Percentiles rank a stretch among this genome's conserved stretches.
Conservation (phyloP, 2,888 invertebrate species). For the Sinhomidia bicolor region DNA sequence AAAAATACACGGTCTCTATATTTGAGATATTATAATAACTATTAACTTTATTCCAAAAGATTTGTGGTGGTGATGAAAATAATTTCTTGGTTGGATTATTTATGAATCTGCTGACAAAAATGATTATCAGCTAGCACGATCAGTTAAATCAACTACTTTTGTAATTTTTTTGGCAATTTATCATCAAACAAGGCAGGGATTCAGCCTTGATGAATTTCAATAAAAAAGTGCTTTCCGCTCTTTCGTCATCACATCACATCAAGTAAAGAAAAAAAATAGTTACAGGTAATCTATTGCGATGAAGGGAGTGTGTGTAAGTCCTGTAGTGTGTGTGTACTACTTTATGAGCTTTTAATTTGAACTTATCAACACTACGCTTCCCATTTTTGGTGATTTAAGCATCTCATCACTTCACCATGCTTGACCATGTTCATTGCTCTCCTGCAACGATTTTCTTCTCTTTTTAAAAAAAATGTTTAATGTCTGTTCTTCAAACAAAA, state of each 20-base stretch:
- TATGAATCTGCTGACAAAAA: conserved; percentile 23
- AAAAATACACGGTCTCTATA: too few species aligned
- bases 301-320: not conserved
- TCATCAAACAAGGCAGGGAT: conserved; percentile 35
- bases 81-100: not conserved
- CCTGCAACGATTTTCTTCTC: conserved; percentile 20
- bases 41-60: too few species aligned
- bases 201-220: conserved; percentile 12
- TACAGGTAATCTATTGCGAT: not conserved
- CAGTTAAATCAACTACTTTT: conserved; percentile 34
- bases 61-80: not conserved
- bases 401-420: conserved; percentile 38
- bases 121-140: conserved; percentile 43
- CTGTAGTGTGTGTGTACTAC: not conserved
- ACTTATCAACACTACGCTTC: conserved; percentile 47
- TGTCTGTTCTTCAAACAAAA: conserved; percentile 25
- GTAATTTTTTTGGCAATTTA: conserved; percentile 27
- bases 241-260: too few species aligned
- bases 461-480: not conserved
- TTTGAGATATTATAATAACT: too few species aligned
- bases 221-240: conserved; percentile 1
- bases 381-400: conserved; percentile 39
- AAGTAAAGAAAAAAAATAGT: not conserved
- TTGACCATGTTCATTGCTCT: conserved; percentile 39
- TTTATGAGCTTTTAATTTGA: conserved; percentile 69